These are phyloP conservation scores for Macaca mulatta DNA, from an alignment of 2,113 vertebrate genomes.

Conservation along the genomic window DNA sequence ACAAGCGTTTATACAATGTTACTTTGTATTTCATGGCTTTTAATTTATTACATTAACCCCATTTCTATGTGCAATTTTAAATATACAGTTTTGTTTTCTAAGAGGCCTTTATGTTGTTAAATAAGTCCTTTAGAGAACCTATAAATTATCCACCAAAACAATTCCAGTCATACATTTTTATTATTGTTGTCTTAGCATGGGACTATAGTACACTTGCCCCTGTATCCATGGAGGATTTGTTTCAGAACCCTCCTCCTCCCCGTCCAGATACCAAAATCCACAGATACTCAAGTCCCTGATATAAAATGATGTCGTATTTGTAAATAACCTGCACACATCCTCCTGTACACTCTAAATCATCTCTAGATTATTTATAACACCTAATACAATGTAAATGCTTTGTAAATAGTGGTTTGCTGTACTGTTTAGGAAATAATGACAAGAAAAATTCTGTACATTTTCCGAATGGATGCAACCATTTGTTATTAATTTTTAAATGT, in stretches of 20 bases:
- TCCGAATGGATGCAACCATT: neutral
- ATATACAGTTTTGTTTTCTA: neutral
- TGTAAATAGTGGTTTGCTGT: neutral
- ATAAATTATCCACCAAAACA: neutral
- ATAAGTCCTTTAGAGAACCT: neutral
- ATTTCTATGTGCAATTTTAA: neutral
- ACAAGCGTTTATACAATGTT: rapidly evolving
- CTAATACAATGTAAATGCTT: neutral
- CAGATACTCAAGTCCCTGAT: neutral
- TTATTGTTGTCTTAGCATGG: neutral
- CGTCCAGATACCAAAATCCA: neutral
- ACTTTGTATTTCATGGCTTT: neutral
- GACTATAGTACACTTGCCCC: neutral
- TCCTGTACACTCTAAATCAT: neutral
- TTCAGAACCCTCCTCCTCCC: neutral
- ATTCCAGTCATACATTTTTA: neutral
- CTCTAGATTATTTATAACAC: neutral
- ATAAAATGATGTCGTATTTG: neutral
- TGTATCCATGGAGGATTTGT: too few relatives aligned
- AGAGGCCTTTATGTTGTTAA: neutral
- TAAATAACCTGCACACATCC: neutral
- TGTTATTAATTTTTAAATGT: neutral
- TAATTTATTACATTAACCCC: neutral
- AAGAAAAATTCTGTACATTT: neutral
- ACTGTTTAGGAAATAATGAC: neutral